A percentile compares a stretch with the other conserved stretches of the same genome.
Evolutionary conservation across 2,113 vertebrate species (phyloP).

Genomic region (Odontesthes bonariensis): DNA sequence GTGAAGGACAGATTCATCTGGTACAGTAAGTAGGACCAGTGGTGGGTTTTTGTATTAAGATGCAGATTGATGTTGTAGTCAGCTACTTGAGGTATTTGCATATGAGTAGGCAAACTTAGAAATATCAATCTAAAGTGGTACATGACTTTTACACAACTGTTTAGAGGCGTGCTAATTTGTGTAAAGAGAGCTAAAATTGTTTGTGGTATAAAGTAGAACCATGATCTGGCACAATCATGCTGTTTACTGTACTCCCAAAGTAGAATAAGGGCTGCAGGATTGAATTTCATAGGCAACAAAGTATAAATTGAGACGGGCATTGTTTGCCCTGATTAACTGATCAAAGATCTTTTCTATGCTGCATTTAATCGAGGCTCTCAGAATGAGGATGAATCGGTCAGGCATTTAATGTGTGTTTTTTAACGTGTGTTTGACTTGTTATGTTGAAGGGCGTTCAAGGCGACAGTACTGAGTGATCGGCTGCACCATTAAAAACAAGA

Average conservation of each 20-base stretch:
- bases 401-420: background rate
- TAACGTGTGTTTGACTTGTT: conserved; percentile 3
- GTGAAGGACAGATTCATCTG: conserved; percentile 38
- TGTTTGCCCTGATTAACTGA: background rate
- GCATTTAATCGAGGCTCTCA: background rate
- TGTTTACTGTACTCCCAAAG: conserved; percentile 41
- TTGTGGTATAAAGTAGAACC: background rate
- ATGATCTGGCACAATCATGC: conserved; percentile 3
- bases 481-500: background rate
- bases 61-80: background rate
- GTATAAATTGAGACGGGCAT: background rate
- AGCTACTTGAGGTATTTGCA: background rate
- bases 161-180: background rate
- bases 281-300: conserved; percentile 18
- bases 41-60: background rate
- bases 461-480: conserved; percentile 15
- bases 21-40: conserved; percentile 29
- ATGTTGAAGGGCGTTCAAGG: conserved; percentile 23
- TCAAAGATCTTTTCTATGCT: background rate
- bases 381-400: conserved; percentile 11
- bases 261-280: conserved; percentile 24
- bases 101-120: background rate
- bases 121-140: background rate
- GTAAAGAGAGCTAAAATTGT: background rate
- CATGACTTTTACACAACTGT: background rate